Base-by-base conservation (phyloP, 2,888 invertebrate species). In the Chymomyza amoena region DNA sequence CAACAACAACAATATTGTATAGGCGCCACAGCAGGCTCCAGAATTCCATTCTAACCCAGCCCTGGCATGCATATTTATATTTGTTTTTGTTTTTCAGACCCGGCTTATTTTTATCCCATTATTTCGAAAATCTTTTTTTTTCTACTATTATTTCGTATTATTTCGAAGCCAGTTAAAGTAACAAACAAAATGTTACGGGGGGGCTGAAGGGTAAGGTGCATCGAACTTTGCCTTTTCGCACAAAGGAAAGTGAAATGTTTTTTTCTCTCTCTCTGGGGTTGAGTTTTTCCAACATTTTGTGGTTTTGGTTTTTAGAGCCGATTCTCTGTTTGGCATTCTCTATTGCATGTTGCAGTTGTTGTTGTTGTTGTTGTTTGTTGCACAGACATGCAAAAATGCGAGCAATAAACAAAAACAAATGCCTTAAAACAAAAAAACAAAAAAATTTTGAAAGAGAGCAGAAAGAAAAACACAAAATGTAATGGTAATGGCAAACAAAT, bases 181-280 rank as follows among this genome's bases (percentile, higher is more conserved):
- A 77, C 67, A 57, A 57, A 57, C 57, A 57, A 57, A 57, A 25
- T 25, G 20, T 9, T 70, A 60, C 39, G 72, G 66, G 65, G 75
- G 72, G 68, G 73, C 73, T 72, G 13, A 45, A 45, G 39, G 39
- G 39, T 13, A 13, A 73, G 78, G 83, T 73, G 75, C 83, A 80
- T 83, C 81, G 82, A 87, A 80, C 80, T 87, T 81, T 82, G 39
- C 71, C 71, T 64, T 75, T 54, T 39, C 60, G 78, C 77, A 87
- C 85, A 83, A 83, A 83, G 77, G 87, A 83, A 83, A 83, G 83
- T 83, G 83, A 83, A 83, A 83, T 85, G 85, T 68, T 75, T 70
- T 75, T 64, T 39, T 45, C 13, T 32, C 6, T 28, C 28, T 28
- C 6, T 9, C 9, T 32, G 32, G 61, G 28, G 59, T 59, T 62